Evolutionary conservation across 2,797 vertebrate species (phyloP).

Genomic region (Falco columbarius): DNA sequence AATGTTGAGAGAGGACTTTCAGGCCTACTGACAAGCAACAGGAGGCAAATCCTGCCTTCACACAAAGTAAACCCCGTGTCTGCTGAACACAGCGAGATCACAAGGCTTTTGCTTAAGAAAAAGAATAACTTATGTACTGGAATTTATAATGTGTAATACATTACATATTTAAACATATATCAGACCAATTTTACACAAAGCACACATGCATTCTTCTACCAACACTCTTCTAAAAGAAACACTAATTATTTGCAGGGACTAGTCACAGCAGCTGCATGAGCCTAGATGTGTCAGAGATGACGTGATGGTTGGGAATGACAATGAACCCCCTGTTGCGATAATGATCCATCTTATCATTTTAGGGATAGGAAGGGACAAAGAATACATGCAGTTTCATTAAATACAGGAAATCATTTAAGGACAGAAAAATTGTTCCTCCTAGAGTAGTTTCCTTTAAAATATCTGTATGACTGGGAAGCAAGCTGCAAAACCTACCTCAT

Average conservation of each 20-base stretch:
- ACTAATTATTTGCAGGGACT: background rate
- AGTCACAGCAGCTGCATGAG: background rate
- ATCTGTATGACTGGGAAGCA: background rate
- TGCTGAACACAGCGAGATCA: background rate
- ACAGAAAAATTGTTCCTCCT: background rate
- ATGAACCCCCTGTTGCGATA: background rate
- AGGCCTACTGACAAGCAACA: background rate
- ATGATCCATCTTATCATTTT: background rate
- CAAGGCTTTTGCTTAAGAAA: background rate
- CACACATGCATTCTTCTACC: background rate
- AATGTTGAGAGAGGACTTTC: background rate
- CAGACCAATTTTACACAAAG: background rate
- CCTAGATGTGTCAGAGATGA: background rate
- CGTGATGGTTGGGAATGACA: background rate
- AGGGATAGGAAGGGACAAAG: background rate
- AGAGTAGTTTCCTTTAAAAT: background rate
- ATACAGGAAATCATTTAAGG: background rate
- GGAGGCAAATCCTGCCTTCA: background rate
- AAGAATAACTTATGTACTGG: background rate
- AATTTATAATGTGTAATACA: background rate
- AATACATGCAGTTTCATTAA: background rate
- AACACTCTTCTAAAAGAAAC: background rate
- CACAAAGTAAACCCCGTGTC: background rate
- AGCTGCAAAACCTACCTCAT: background rate
- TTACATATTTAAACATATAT: background rate